Base-by-base conservation (phyloP, 2,113 vertebrate species). In the Pelecanoides urinatrix region DNA sequence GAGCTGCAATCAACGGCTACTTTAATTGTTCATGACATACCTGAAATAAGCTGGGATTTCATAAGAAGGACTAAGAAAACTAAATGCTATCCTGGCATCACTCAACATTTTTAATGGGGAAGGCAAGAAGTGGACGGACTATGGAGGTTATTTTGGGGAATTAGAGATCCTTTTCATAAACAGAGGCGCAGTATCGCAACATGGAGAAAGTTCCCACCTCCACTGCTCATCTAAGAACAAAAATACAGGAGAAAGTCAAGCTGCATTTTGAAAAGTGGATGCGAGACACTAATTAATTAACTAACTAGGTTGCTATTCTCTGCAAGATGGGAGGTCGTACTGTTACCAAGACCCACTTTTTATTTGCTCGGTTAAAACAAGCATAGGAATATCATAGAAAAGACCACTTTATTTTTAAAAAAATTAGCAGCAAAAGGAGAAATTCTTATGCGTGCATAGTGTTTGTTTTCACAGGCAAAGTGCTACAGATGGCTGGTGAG, bases 371-470 rank as follows among this genome's bases (percentile, higher is more conserved):
- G 23, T 58, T 63, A 44, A 86, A 68, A 62, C 16, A 45, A n/a
- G 50, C 44, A 42, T 17, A 29, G 27, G 56, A 52, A 36, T 47
- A n/a, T 10, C 52, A 45, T 4, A 66, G 45, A 59, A 84, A 77
- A 82, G 27, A 45, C 3, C 14, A 13, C 11, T 26, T 61, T 25
- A 34, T 55, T 63, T 8, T 6, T 16, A 42, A 66, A 40, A 86
- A 73, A 59, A 32, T 5, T 5, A 50, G n/a, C 32, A 74, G 36
- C 29, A 38, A 70, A 80, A 49, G 22, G 14, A 88, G 58, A 68
- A 62, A 62, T 25, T 32, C 13, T 27, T 34, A 6, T 1, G 1
- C 1, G 10, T 29, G 36, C 26, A 19, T 1, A 1, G 55, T 11
- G 17, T 32, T 42, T n/a, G 36, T 63, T 74, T 74, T 56, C 42